Conservation (phyloP, 2,888 invertebrate genomes). For the Diarsia brunnea region DNA sequence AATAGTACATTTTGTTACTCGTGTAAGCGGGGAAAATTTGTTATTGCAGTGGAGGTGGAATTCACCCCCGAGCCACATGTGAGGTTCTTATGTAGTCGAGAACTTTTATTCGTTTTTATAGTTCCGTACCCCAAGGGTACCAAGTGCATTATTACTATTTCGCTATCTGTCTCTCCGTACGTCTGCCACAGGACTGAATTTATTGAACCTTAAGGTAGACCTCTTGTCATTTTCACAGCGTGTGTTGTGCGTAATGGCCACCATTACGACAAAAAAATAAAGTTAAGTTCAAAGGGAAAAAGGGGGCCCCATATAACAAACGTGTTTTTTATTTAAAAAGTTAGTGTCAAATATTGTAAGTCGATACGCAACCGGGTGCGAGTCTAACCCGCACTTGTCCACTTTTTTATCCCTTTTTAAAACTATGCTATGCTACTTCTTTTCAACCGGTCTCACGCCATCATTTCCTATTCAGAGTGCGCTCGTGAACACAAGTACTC, state of each 20-base stretch:
- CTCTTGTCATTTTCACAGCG: too few species aligned
- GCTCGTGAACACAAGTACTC: constrained; percentile 47
- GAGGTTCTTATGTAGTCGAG: too few species aligned
- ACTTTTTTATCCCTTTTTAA: neutral
- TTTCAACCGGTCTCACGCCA: constrained; percentile 33
- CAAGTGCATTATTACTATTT: neutral
- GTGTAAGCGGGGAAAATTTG: neutral
- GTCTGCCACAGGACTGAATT: neutral
- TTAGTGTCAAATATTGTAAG: neutral
- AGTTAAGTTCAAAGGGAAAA: too few species aligned
- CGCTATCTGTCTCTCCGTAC: neutral
- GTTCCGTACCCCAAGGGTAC: neutral
- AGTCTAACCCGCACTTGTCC: neutral
- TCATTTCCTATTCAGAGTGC: constrained; percentile 32
- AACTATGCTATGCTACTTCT: neutral
- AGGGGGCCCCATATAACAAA: too few species aligned
- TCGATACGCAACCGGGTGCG: neutral
- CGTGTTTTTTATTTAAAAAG: neutral
- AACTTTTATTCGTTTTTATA: too few species aligned
- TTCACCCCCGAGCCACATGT: too few species aligned
- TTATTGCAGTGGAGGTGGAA: neutral
- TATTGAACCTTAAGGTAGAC: neutral
- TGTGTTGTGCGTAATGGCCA: too few species aligned
- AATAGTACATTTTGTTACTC: neutral
- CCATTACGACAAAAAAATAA: too few species aligned